A percentile compares a stretch with the other conserved stretches of the same genome.
phyloP scores from a whole-genome alignment of 2,797 vertebrate genomes.

The Gymnopithys bicolor region DNA sequence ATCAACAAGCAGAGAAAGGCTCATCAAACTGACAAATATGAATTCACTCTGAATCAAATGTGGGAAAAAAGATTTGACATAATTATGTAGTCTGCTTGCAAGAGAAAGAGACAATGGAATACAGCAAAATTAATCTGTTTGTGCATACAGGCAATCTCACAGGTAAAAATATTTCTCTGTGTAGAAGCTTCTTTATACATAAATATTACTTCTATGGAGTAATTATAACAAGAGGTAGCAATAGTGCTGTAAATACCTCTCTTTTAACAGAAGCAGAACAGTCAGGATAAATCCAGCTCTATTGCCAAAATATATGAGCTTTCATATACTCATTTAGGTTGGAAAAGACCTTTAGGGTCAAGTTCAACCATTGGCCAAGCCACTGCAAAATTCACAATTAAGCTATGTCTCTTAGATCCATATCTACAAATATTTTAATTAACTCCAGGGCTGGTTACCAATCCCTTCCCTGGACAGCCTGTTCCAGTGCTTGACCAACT shows the following conservation, averaged over 20 bases:
- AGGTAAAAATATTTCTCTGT: neutral
- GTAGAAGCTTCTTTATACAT: neutral
- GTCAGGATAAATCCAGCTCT: neutral
- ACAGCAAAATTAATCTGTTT: neutral
- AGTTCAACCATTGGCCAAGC: fast-evolving
- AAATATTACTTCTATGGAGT: neutral
- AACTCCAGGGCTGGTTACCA: neutral
- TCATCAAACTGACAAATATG: conserved; percentile 40
- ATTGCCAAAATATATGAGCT: neutral
- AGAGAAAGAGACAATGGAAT: neutral
- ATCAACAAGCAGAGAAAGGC: neutral
- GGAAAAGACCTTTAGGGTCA: neutral
- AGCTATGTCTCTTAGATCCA: neutral
- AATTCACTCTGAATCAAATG: neutral
- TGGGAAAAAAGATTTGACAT: neutral
- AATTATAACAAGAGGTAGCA: neutral
- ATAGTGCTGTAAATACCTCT: neutral
- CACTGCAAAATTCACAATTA: neutral
- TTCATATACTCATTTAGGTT: neutral
- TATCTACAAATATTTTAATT: neutral
- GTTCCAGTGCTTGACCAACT: neutral
- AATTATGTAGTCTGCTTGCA: neutral
- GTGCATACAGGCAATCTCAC: neutral
- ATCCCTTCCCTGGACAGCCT: neutral
- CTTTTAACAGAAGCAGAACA: neutral